These are phyloP conservation scores for Drosophila nannoptera DNA, from an alignment of 1,140 invertebrate genomes.

Conservation along the genomic window DNA sequence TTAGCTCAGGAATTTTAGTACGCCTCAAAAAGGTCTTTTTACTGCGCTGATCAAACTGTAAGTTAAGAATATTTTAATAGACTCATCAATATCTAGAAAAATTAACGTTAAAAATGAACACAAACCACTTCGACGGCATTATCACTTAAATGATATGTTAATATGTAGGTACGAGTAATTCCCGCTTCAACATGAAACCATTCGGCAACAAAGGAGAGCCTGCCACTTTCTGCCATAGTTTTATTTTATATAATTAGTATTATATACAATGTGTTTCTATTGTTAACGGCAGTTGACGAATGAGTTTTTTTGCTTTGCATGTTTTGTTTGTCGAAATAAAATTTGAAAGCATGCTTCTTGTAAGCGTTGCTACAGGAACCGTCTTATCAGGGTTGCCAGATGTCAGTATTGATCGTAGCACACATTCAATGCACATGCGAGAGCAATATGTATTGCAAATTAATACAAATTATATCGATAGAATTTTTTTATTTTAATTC, in stretches of 20 bases:
- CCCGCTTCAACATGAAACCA: conserved; percentile 90
- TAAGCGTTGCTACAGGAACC: conserved; percentile 55
- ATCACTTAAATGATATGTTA: conserved; percentile 87
- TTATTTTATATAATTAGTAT: background rate
- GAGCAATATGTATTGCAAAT: background rate
- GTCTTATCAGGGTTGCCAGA: conserved; percentile 19
- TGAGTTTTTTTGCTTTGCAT: conserved; percentile 20
- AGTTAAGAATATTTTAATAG: background rate
- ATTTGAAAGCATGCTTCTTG: conserved; percentile 49
- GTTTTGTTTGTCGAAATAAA: conserved; percentile 33
- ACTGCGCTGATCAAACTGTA: conserved; percentile 88
- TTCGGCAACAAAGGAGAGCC: conserved; percentile 85
- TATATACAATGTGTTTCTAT: background rate
- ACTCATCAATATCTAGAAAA: too few species aligned
- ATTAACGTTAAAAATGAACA: conserved; percentile 8
- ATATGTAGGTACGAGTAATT: conserved; percentile 85
- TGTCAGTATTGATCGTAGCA: background rate
- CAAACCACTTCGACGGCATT: conserved; percentile 87
- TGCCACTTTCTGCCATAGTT: conserved; percentile 34
- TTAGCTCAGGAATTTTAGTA: conserved; percentile 85
- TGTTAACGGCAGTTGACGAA: conserved; percentile 16
- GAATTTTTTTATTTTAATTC: conserved; percentile 71
- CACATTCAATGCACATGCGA: background rate
- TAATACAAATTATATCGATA: background rate
- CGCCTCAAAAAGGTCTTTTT: conserved; percentile 87